These are phyloP conservation scores for Zalophus californianus DNA, from an alignment of 2,797 vertebrate species.

Conservation along the genomic window DNA sequence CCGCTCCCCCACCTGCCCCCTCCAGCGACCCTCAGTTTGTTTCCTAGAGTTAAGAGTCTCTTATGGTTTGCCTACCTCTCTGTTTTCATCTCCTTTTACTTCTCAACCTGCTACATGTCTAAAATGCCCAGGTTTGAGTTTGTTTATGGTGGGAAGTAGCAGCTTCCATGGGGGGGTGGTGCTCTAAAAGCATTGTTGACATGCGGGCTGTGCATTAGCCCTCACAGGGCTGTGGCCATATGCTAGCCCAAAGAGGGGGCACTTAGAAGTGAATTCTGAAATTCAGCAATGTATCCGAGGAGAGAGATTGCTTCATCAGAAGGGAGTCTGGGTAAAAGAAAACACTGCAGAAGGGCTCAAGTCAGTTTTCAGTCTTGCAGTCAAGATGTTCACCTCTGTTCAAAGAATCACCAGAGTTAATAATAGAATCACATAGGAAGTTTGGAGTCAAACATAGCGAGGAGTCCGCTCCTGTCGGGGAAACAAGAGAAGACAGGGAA, in stretches of 20 bases:
- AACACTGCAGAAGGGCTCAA: neutral
- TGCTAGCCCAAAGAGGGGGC: neutral
- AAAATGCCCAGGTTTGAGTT: neutral
- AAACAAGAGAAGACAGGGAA: neutral
- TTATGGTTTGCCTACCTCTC: neutral
- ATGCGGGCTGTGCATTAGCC: neutral
- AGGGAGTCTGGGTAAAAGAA: neutral
- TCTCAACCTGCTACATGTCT: neutral
- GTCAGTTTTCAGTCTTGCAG: neutral
- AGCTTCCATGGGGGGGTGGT: neutral
- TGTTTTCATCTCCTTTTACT: neutral
- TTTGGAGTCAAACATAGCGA: neutral
- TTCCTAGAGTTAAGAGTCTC: neutral
- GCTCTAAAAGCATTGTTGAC: neutral
- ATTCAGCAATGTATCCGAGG: neutral
- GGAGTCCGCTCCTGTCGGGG: neutral
- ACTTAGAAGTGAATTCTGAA: neutral
- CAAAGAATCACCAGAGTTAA: neutral
- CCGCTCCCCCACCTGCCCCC: too few species aligned
- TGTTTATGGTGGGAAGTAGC: neutral
- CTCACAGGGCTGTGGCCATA: neutral
- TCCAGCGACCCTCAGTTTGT: neutral
- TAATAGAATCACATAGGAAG: neutral
- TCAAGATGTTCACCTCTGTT: neutral
- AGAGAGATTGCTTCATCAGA: neutral